phyloP scores from a whole-genome alignment of 2,113 vertebrate genomes.

The Lepidothrix coronata region DNA sequence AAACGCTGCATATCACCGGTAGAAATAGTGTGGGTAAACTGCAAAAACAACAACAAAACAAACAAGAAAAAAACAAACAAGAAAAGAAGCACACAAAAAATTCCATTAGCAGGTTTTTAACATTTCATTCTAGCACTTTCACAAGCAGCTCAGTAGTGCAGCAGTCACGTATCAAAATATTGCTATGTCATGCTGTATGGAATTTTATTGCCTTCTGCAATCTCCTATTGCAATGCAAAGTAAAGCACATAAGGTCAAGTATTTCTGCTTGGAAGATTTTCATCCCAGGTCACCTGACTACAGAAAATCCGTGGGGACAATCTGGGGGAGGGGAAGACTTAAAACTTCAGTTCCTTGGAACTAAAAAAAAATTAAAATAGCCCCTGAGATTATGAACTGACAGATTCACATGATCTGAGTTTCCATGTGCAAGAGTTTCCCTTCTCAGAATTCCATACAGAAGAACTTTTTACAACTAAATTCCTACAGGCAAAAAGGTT shows the following conservation, averaged over 20 bases:
- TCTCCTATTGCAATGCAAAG: background rate
- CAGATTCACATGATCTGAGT: background rate
- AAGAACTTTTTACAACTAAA: background rate
- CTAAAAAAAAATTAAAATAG: background rate
- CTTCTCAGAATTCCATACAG: background rate
- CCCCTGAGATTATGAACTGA: background rate
- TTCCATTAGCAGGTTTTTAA: background rate
- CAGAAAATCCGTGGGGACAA: background rate
- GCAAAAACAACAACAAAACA: conserved; percentile 19
- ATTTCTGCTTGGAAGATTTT: background rate
- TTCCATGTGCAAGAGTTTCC: background rate
- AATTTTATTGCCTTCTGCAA: background rate
- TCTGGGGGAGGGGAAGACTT: background rate
- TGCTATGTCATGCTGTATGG: background rate
- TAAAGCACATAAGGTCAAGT: background rate
- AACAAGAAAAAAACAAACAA: background rate
- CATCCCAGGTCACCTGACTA: background rate
- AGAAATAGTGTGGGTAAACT: conserved; percentile 98
- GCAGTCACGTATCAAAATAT: background rate
- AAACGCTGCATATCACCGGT: conserved; percentile 82
- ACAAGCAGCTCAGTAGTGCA: background rate
- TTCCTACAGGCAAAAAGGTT: background rate
- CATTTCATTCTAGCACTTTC: background rate
- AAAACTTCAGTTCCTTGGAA: background rate
- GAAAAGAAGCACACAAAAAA: background rate